A percentile compares a stretch with the other conserved stretches of the same genome.
These are phyloP conservation scores for Macrobrachium nipponense DNA, from an alignment of 1,140 invertebrate genomes.

Conservation along the genomic window DNA sequence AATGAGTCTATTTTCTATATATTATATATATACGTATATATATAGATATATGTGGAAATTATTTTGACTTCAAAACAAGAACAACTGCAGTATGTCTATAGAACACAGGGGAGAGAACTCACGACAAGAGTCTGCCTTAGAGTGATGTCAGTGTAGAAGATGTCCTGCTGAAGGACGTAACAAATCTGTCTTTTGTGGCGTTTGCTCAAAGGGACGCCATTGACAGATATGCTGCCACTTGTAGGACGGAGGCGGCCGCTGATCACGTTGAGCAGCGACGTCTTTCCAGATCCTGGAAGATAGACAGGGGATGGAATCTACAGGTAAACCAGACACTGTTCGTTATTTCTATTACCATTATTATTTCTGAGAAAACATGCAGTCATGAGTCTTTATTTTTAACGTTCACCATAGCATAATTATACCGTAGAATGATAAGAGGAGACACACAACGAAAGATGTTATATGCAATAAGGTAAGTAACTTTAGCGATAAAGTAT, in stretches of 20 bases:
- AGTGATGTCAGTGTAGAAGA: not conserved
- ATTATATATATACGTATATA: conserved; percentile 32
- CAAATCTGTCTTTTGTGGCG: conserved; percentile 82
- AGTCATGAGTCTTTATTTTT: no score
- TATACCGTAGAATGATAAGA: not conserved
- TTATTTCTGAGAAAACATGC: no score
- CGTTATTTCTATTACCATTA: not conserved
- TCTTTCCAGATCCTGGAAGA: conserved; percentile 80
- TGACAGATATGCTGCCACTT: conserved; percentile 80
- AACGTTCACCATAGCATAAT: no score
- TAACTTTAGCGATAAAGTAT: no score
- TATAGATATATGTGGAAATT: conserved; percentile 22
- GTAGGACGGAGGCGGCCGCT: conserved; percentile 77
- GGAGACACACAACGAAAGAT: not conserved
- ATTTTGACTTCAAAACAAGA: not conserved
- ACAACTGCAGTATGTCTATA: no score
- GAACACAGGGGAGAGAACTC: no score
- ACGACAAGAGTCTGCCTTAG: not conserved
- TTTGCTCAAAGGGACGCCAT: conserved; percentile 81
- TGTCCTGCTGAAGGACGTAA: conserved; percentile 84
- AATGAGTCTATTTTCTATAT: not conserved
- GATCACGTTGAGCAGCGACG: conserved; percentile 82
- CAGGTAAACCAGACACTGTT: not conserved
- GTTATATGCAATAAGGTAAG: not conserved
- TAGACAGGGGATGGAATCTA: conserved; percentile 34